These are phyloP conservation scores for Mus spicilegus DNA, from an alignment of 2,113 vertebrate species.

Conservation along the genomic window DNA sequence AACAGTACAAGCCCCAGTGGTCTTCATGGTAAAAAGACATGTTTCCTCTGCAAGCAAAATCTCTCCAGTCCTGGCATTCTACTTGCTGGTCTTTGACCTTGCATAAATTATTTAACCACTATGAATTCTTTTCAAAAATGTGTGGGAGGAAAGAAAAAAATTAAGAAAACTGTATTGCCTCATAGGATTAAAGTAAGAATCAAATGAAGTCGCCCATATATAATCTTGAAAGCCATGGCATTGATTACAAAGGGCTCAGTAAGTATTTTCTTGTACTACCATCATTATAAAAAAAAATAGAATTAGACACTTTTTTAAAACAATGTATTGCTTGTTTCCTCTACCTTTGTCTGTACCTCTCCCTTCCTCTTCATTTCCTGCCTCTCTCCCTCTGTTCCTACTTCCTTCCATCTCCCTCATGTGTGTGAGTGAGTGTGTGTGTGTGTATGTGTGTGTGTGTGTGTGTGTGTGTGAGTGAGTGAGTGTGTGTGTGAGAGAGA, in stretches of 20 bases:
- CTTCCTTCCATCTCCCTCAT: too few species aligned
- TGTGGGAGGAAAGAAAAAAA: not conserved
- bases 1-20: not conserved
- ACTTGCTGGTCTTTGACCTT: conserved; percentile 14
- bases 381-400: too few species aligned
- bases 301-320: not conserved
- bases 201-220: not conserved
- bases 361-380: not conserved
- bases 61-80: not conserved
- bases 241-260: not conserved
- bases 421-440: too few species aligned
- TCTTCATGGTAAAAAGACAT: conserved; percentile 26
- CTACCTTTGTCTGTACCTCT: not conserved
- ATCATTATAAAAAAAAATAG: not conserved
- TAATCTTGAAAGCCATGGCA: not conserved
- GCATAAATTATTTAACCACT: conserved; percentile 18
- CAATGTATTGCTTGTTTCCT: not conserved
- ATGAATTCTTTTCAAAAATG: conserved; percentile 2
- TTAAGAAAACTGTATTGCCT: not conserved
- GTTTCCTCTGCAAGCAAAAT: not conserved
- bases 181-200: not conserved
- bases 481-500: too few species aligned
- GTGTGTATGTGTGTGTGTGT: too few species aligned
- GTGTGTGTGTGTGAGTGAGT: too few species aligned
- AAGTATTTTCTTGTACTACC: not conserved